These are phyloP conservation scores for Phrynocephalus versicolor DNA, from an alignment of 2,113 vertebrate species.

Conservation along the genomic window DNA sequence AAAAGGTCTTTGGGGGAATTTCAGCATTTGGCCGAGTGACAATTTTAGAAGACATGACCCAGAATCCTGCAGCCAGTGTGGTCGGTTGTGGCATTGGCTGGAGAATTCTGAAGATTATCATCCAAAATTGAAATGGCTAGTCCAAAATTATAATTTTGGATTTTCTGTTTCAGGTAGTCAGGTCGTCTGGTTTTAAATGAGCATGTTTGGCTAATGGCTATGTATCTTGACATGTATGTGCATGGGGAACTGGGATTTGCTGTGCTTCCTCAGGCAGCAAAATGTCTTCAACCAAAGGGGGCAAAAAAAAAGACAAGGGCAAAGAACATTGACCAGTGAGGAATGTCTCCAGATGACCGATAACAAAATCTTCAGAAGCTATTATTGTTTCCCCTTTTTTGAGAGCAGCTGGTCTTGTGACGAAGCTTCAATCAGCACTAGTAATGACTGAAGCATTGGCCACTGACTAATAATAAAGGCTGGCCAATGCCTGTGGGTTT, in stretches of 20 bases:
- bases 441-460: background rate
- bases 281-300: background rate
- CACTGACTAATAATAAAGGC: background rate
- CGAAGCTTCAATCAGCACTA: background rate
- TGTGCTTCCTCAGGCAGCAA: background rate
- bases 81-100: too few species aligned
- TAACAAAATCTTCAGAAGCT: background rate
- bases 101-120: too few species aligned
- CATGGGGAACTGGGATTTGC: background rate
- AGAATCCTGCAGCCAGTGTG: too few species aligned
- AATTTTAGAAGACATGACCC: too few species aligned
- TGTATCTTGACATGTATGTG: background rate
- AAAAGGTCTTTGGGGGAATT: too few species aligned
- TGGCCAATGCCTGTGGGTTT: background rate
- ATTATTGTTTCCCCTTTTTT: background rate
- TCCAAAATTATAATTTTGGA: too few species aligned
- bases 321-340: background rate
- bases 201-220: background rate
- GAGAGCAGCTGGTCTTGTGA: background rate
- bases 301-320: too few species aligned
- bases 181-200: too few species aligned
- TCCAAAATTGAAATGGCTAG: too few species aligned
- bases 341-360: background rate
- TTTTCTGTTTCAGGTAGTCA: too few species aligned
- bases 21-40: too few species aligned